Conservation (phyloP, 2,888 invertebrate species). For the Himalopsyche kuldschensis region DNA sequence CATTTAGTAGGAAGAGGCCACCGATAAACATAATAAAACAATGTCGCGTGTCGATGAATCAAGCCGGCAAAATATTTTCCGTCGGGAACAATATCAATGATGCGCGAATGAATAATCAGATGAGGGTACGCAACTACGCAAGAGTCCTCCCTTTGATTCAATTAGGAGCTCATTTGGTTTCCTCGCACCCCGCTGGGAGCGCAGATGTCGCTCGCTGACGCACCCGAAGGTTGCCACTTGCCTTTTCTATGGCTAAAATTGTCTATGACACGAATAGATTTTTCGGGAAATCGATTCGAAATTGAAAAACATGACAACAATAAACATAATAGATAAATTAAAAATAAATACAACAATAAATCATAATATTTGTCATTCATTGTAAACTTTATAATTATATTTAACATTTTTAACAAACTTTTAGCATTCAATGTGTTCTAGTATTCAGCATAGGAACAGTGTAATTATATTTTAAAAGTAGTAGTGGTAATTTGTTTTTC, state of each 20-base stretch:
- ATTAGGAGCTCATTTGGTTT: conserved; percentile 51
- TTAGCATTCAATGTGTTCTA: too few relatives aligned
- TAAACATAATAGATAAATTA: too few relatives aligned
- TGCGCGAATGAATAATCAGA: conserved; percentile 60
- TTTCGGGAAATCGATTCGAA: background rate
- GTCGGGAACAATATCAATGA: conserved; percentile 54
- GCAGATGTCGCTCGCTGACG: conserved; percentile 26
- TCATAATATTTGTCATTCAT: too few relatives aligned
- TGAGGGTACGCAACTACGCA: conserved; percentile 47
- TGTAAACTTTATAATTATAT: too few relatives aligned
- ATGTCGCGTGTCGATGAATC: conserved; percentile 6
- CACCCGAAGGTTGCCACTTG: background rate
- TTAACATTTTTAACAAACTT: too few relatives aligned
- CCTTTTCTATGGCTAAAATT: background rate
- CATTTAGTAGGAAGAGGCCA: too few relatives aligned
- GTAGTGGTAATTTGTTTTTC: too few relatives aligned
- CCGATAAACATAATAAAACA: background rate
- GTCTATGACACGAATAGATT: background rate
- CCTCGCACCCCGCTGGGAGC: conserved; percentile 44
- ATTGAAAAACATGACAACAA: too few relatives aligned
- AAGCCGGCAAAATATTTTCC: conserved; percentile 28
- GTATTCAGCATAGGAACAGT: too few relatives aligned
- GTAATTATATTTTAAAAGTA: too few relatives aligned
- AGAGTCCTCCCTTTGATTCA: conserved; percentile 47
- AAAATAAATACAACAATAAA: too few relatives aligned